Evolutionary conservation across 2,888 invertebrate species (phyloP).

Genomic region (Pseudococcus viburni): DNA sequence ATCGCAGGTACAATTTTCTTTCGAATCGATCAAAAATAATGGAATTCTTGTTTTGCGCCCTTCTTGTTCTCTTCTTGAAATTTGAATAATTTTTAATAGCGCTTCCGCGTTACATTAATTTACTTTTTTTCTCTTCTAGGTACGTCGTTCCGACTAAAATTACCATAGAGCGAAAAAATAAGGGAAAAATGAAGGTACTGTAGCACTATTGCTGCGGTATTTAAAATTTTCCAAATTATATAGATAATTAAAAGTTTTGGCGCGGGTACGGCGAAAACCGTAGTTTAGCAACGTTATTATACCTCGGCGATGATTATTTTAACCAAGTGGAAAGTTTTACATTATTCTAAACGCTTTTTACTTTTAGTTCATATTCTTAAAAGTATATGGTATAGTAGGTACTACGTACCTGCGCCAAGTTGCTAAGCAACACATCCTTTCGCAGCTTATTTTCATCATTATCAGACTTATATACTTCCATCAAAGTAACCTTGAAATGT

Average conservation of each 20-base stretch:
- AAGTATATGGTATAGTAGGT: neutral
- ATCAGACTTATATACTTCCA: constrained; percentile 41
- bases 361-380: constrained; percentile 54
- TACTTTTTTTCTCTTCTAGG: neutral
- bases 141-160: neutral
- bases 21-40: too few relatives aligned
- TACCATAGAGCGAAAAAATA: neutral
- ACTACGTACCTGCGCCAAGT: neutral
- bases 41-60: too few relatives aligned
- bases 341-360: constrained; percentile 55
- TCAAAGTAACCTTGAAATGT: constrained; percentile 45
- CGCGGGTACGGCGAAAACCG: neutral
- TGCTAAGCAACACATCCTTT: constrained; percentile 47
- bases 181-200: neutral
- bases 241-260: constrained; percentile 42
- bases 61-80: too few relatives aligned
- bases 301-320: constrained; percentile 44
- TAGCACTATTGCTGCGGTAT: neutral
- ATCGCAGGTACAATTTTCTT: too few relatives aligned
- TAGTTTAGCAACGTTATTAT: constrained; percentile 47
- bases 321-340: constrained; percentile 49
- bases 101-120: neutral
- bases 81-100: too few relatives aligned
- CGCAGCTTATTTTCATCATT: constrained; percentile 42
- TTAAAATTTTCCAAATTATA: constrained; percentile 43